Base-by-base conservation (phyloP, 2,888 invertebrate species). In the Conomelus anceps region DNA sequence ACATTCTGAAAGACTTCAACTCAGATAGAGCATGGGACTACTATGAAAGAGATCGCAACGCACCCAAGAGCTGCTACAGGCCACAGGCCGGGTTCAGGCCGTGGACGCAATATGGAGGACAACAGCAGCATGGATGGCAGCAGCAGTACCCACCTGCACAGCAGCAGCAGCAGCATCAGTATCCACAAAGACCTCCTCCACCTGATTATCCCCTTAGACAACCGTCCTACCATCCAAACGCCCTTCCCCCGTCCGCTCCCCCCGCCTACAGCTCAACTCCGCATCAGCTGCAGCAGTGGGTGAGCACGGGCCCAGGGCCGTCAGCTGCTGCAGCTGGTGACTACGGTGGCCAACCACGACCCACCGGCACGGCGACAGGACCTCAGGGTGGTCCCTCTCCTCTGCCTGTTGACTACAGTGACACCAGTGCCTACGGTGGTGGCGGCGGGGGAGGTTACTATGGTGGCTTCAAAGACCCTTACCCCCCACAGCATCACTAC, bases 21-120 rank as follows among this genome's bases (percentile, higher is more conserved):
- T 95, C 96, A 11, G 96, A 96, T 92, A 94, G 95, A 26, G 96
- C 96, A 91, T 97, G 96, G 92, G 97, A 97, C 92, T 97, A 96
- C 92, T 97, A 96, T 92, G 97, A 97, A 92, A 94, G 96, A 34
- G 97, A 97, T 93, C 94, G 96, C 23, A 96, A 96, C 92, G 96
- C 96, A 90, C 91, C 92, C 11, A 91, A 92, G 23, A 89, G 89
- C 23, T 92, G 92, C 90, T 89, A 90, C 87, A 89, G 91, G 87
- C 91, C 92, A 20, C 88, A 89, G 89, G 90, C 88, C 86, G 89
- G 90, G 22, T 88, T 84, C 41, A 86, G 90, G 22, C 89, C 90
- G 17, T 90, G 90, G 86, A 88, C 90, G 9, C 89, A 90, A 89
- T 86, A 89, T 86, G 89, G 88, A 89, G 88, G 90, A 90, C 88